Percentiles rank a stretch among this genome's conserved stretches.
These are phyloP conservation scores for Acleris holmiana DNA, from an alignment of 2,888 invertebrate species.

Conservation along the genomic window DNA sequence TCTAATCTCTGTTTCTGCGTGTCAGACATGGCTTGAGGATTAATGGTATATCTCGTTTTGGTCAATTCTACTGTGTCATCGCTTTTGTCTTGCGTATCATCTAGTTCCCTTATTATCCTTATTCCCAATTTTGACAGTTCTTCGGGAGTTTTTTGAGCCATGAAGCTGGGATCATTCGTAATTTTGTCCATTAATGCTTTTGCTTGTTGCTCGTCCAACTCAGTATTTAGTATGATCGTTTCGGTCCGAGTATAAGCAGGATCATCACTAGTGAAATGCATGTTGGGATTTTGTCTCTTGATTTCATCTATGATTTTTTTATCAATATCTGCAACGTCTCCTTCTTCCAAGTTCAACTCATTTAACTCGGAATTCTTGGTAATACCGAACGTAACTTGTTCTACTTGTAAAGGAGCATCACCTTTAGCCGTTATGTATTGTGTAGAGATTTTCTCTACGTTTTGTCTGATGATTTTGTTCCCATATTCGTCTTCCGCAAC, in stretches of 20 bases:
- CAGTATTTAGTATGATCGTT: slow-evolving; percentile 81
- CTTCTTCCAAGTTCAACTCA: slow-evolving; percentile 72
- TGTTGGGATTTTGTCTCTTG: slow-evolving; percentile 74
- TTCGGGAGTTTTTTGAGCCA: slow-evolving; percentile 75
- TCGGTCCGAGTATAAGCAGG: slow-evolving; percentile 78
- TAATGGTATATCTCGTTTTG: slow-evolving; percentile 76
- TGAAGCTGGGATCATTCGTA: slow-evolving; percentile 76
- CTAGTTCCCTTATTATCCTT: slow-evolving; percentile 70
- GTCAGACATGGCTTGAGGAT: slow-evolving; percentile 70
- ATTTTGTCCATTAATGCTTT: slow-evolving; percentile 75
- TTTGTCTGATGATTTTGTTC: slow-evolving; percentile 79
- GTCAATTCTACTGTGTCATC: slow-evolving; percentile 67
- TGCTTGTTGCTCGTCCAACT: slow-evolving; percentile 76
- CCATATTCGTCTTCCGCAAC: slow-evolving; percentile 79
- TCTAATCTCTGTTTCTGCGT: slow-evolving; percentile 64
- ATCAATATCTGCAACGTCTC: slow-evolving; percentile 73
- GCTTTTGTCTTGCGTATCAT: slow-evolving; percentile 65
- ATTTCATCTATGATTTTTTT: slow-evolving; percentile 74
- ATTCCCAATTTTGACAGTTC: slow-evolving; percentile 75
- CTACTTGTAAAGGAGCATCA: slow-evolving; percentile 77
- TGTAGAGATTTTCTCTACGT: slow-evolving; percentile 74
- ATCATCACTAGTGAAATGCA: slow-evolving; percentile 76
- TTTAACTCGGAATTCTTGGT: slow-evolving; percentile 69
- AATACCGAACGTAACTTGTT: slow-evolving; percentile 77
- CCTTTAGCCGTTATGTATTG: slow-evolving; percentile 70